Evolutionary conservation across 2,113 vertebrate species (phyloP).

Genomic region (Cromileptes altivelis): DNA sequence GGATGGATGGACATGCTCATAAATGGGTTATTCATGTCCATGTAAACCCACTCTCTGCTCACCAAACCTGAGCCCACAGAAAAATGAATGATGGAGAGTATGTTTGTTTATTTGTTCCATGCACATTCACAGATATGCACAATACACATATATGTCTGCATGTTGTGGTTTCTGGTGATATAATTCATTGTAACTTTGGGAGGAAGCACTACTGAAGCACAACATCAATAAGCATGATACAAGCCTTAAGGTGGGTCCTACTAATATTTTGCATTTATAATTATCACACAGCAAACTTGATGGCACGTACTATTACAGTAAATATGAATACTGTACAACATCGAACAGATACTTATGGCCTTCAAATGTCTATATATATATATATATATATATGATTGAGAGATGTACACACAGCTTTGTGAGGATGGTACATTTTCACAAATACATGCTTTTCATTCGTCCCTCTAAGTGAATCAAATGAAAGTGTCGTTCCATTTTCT

Average conservation of each 20-base stretch:
- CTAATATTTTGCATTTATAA: background rate
- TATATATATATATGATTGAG: too few relatives aligned
- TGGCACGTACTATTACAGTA: background rate
- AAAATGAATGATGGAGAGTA: background rate
- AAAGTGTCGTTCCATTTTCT: background rate
- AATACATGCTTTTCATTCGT: background rate
- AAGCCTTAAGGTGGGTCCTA: background rate
- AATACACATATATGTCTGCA: background rate
- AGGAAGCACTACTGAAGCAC: background rate
- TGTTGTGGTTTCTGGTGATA: background rate
- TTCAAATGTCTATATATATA: too few relatives aligned
- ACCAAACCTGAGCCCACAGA: conserved; percentile 10
- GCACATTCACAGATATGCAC: rapidly evolving
- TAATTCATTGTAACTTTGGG: background rate
- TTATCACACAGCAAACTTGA: background rate
- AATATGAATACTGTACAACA: background rate
- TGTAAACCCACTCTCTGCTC: background rate
- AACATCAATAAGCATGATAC: background rate
- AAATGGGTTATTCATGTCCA: too few relatives aligned
- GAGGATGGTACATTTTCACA: background rate
- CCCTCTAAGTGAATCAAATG: background rate
- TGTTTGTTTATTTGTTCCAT: background rate
- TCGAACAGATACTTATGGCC: background rate
- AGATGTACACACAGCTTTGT: background rate
- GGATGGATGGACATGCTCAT: too few relatives aligned